Evolutionary conservation across 1,140 invertebrate genomes (phyloP).

Genomic region (Cyphomyrmex costatus): DNA sequence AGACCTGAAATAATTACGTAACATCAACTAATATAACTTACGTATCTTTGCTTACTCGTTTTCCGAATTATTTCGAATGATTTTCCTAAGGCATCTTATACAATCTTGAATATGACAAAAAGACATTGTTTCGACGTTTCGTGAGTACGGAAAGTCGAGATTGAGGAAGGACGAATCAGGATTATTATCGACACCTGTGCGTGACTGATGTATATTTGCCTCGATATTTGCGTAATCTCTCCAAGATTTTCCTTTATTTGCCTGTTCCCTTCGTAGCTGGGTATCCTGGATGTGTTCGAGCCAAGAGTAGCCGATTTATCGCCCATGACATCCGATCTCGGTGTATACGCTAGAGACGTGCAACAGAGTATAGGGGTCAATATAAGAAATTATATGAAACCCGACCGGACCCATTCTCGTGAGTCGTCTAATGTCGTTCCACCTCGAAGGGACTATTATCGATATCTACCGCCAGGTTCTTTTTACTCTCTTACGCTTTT

Average conservation of each 20-base stretch:
- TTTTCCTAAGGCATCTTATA: neutral
- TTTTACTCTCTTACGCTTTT: constrained; percentile 72
- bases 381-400: constrained; percentile 91
- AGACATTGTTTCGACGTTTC: neutral
- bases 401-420: constrained; percentile 83
- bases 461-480: constrained; percentile 82
- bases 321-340: constrained; percentile 91
- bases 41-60: neutral
- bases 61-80: neutral
- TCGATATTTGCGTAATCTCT: neutral
- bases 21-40: neutral
- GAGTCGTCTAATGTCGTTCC: constrained; percentile 73
- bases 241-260: neutral
- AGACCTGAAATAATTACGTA: neutral
- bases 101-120: neutral
- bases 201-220: constrained; percentile 5
- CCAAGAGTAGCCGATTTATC: constrained; percentile 91
- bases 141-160: neutral
- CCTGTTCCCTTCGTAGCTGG: constrained; percentile 87
- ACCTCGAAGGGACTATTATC: constrained; percentile 78
- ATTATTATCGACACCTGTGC: neutral
- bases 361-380: constrained; percentile 94
- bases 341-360: constrained; percentile 92
- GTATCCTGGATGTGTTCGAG: constrained; percentile 92
- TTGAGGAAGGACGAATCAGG: neutral